Conservation (phyloP, 2,113 vertebrate species). For the Acrocephalus kingi region DNA sequence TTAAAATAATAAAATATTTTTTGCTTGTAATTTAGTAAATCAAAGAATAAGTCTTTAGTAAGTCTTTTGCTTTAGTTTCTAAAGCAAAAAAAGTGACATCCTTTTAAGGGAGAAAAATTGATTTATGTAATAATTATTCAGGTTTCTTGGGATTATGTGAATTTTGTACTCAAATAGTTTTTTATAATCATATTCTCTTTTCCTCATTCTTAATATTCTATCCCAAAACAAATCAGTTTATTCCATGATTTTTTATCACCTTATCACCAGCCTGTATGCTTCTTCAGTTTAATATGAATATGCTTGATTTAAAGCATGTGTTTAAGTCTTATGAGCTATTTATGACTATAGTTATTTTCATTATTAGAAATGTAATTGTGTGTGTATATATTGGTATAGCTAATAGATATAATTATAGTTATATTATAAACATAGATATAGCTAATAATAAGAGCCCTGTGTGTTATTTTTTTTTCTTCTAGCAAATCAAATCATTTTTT, state of each 20-base stretch:
- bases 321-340: background rate
- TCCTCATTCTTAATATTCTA: background rate
- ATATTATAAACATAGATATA: background rate
- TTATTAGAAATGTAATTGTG: background rate
- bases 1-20: background rate
- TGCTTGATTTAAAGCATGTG: background rate
- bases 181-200: background rate
- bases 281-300: background rate
- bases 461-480: background rate
- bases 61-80: background rate
- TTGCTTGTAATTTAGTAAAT: background rate
- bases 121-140: background rate
- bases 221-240: background rate
- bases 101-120: background rate
- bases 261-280: accelerated
- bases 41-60: background rate
- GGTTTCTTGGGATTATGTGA: background rate
- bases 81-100: background rate
- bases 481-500: background rate
- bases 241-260: background rate
- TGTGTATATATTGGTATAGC: background rate
- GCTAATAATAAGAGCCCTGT: background rate
- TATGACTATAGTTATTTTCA: background rate
- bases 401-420: background rate
- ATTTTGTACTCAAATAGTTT: background rate